Evolutionary conservation across 2,888 invertebrate species (phyloP).

Genomic region (Platynereis dumerilii): DNA sequence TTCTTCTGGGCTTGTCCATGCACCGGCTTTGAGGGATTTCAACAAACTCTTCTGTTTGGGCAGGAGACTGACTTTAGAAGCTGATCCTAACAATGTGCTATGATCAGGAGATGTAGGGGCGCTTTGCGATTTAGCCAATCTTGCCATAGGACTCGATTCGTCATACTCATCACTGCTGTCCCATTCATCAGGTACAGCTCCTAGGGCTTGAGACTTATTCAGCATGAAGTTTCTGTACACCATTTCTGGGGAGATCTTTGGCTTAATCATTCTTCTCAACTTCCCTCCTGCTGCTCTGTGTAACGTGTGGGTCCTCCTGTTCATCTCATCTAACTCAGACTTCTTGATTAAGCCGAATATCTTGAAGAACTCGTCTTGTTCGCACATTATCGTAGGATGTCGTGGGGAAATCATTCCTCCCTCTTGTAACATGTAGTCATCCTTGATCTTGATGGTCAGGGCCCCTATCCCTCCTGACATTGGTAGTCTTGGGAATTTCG

Average conservation of each 20-base stretch:
- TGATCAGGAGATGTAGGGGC: slow-evolving; percentile 3
- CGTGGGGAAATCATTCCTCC: no score
- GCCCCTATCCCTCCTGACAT: no score
- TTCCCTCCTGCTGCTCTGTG: slow-evolving; percentile 35
- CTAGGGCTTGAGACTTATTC: slow-evolving; percentile 19
- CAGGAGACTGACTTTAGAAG: no score
- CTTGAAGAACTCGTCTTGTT: slow-evolving; percentile 27
- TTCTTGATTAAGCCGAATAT: slow-evolving; percentile 34
- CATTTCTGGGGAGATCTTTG: slow-evolving; percentile 30
- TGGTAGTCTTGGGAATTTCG: no score
- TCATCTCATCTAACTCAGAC: slow-evolving; percentile 27
- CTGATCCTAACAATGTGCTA: neutral
- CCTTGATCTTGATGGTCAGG: no score
- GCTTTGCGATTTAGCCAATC: slow-evolving; percentile 6
- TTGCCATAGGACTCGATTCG: slow-evolving; percentile 20
- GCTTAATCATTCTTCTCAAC: slow-evolving; percentile 31
- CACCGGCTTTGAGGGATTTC: neutral
- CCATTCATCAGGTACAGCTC: slow-evolving; percentile 10
- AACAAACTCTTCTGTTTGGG: neutral
- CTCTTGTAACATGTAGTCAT: no score
- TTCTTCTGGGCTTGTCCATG: slow-evolving; percentile 10
- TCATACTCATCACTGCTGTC: slow-evolving; percentile 10
- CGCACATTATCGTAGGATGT: no score
- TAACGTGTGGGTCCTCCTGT: slow-evolving; percentile 21
- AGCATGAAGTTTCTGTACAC: slow-evolving; percentile 27